These are phyloP conservation scores for Drosophila oshimai DNA, from an alignment of 1,140 invertebrate genomes.

Conservation along the genomic window DNA sequence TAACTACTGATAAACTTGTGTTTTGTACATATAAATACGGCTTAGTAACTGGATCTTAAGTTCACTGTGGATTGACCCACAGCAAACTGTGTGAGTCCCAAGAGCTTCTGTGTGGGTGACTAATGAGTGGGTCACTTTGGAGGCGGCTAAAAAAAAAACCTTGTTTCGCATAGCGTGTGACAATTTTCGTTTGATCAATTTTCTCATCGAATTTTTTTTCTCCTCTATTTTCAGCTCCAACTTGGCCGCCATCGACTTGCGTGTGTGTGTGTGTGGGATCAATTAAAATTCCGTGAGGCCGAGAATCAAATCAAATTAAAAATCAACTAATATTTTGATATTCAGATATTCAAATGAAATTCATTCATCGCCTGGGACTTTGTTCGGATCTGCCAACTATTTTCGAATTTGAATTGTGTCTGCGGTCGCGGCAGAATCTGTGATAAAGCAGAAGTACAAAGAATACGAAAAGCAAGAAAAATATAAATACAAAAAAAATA, in stretches of 20 bases:
- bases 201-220: slow-evolving; percentile 36
- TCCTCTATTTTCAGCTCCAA: slow-evolving; percentile 65
- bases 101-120: slow-evolving; percentile 28
- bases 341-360: slow-evolving; percentile 73
- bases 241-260: slow-evolving; percentile 60
- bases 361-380: slow-evolving; percentile 65
- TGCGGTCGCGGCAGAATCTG: slow-evolving; percentile 20
- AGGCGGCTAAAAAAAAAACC: slow-evolving; percentile 23
- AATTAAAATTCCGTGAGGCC: slow-evolving; percentile 73
- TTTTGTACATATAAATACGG: no score
- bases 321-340: slow-evolving; percentile 63
- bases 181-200: slow-evolving; percentile 52
- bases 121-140: slow-evolving; percentile 17
- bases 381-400: slow-evolving; percentile 41
- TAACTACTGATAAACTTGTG: no score
- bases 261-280: slow-evolving; percentile 61
- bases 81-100: slow-evolving; percentile 15
- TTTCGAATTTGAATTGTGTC: slow-evolving; percentile 48
- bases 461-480: slow-evolving; percentile 2
- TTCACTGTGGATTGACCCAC: neutral
- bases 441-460: slow-evolving; percentile 44
- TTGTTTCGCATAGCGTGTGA: slow-evolving; percentile 67
- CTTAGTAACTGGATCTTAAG: no score
- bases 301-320: slow-evolving; percentile 58
- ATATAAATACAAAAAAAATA: slow-evolving; percentile 8